Conservation (phyloP, 2,888 invertebrate species). For the Busseola fusca region DNA sequence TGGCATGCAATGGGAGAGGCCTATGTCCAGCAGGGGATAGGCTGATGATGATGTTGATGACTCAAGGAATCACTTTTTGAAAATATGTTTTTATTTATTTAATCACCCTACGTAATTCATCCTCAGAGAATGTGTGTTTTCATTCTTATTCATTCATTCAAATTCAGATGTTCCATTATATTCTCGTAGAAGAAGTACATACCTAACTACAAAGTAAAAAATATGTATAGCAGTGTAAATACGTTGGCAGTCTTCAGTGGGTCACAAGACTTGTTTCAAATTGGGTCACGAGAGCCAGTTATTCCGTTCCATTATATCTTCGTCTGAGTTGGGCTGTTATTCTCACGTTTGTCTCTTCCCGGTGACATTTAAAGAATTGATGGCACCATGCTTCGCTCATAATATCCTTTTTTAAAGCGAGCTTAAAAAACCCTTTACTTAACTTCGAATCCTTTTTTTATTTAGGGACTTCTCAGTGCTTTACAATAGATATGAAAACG, state of each 20-base stretch:
- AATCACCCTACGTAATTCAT: not conserved
- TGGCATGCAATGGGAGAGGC: too few species aligned
- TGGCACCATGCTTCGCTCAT: not conserved
- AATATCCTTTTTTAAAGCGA: not conserved
- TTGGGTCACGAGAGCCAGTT: constrained; percentile 33
- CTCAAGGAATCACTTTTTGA: too few species aligned
- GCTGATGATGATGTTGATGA: too few species aligned
- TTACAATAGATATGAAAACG: not conserved
- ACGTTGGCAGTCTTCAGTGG: constrained; percentile 11
- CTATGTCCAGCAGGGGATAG: too few species aligned
- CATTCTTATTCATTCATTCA: not conserved
- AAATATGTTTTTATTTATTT: not conserved
- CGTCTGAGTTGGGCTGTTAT: constrained; percentile 5
- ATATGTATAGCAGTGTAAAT: not conserved
- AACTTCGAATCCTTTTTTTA: not conserved
- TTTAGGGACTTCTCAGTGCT: not conserved
- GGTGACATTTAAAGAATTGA: not conserved
- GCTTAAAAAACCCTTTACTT: not conserved
- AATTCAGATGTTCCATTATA: not conserved
- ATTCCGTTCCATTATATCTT: constrained; percentile 19
- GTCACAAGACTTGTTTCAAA: constrained; percentile 35
- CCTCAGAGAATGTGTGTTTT: too few species aligned
- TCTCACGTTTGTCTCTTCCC: constrained; percentile 10
- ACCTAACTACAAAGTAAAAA: not conserved
- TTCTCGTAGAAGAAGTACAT: not conserved